phyloP scores from a whole-genome alignment of 2,888 invertebrate species.

The Pseudococcus viburni region DNA sequence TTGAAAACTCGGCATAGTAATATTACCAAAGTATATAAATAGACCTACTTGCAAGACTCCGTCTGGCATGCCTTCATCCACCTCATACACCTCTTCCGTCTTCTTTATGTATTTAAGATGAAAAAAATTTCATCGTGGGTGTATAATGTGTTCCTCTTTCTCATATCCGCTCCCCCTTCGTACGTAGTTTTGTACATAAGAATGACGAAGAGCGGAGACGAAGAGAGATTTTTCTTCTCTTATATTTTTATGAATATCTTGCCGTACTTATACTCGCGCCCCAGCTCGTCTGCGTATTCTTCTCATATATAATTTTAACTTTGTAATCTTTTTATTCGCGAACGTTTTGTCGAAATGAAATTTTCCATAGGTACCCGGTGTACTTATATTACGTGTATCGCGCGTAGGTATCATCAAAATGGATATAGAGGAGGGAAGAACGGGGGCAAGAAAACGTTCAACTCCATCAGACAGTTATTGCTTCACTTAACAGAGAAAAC shows the following conservation, averaged over 20 bases:
- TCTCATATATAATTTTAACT: conserved; percentile 1
- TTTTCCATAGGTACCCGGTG: not conserved
- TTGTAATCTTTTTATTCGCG: conserved; percentile 31
- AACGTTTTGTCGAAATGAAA: conserved; percentile 35
- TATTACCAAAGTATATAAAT: conserved; percentile 60
- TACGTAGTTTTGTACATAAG: not conserved
- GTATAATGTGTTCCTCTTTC: conserved; percentile 16
- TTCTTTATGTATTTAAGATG: conserved; percentile 7
- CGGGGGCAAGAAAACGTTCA: not conserved
- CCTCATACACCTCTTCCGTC: not conserved
- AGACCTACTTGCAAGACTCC: conserved; percentile 31
- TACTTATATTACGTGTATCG: not conserved
- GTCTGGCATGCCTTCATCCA: not conserved
- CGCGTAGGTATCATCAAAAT: not conserved
- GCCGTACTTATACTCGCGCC: not conserved
- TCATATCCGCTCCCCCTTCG: not conserved
- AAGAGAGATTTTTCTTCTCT: not conserved
- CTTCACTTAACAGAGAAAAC: conserved; percentile 1
- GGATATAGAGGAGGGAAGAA: not conserved
- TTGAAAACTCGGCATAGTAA: conserved; percentile 63
- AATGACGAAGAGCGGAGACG: not conserved
- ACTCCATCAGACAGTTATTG: conserved; percentile 35
- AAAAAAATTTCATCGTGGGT: conserved; percentile 22
- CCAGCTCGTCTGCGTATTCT: not conserved
- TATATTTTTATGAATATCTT: not conserved